Percentiles rank a stretch among this genome's conserved stretches.
phyloP scores from a whole-genome alignment of 2,888 invertebrate species.

The Dicroscelio sp. region DNA sequence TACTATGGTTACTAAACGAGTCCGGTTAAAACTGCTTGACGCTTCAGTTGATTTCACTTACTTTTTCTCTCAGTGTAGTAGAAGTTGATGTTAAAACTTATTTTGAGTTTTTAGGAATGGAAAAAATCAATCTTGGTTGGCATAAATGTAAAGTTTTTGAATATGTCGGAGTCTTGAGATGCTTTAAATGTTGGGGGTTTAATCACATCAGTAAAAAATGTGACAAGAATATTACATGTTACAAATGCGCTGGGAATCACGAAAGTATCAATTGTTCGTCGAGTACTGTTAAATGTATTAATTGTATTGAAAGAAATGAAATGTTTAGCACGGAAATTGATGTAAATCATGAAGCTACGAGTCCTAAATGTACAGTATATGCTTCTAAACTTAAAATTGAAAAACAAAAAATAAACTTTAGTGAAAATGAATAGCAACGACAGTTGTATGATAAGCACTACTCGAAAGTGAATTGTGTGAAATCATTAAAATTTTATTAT shows the following conservation, averaged over 20 bases:
- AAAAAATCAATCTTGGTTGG: constrained; percentile 15
- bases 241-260: constrained; percentile 11
- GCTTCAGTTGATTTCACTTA: too few relatives aligned
- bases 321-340: not conserved
- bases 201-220: constrained; percentile 5
- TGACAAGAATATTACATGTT: not conserved
- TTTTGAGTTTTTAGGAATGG: not conserved
- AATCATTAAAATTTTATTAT: constrained; percentile 3
- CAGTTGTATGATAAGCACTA: not conserved
- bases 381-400: not conserved
- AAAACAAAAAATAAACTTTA: not conserved
- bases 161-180: not conserved
- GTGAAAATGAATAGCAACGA: not conserved
- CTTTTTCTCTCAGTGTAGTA: too few relatives aligned
- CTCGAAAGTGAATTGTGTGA: too few relatives aligned
- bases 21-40: too few relatives aligned
- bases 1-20: too few relatives aligned
- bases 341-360: not conserved
- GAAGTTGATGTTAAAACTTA: not conserved
- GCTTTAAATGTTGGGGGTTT: constrained; percentile 28
- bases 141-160: constrained; percentile 12
- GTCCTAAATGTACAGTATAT: not conserved
- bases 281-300: not conserved
- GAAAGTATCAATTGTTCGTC: not conserved
- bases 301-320: constrained; percentile 13